Percentiles rank a stretch among this genome's conserved stretches.
phyloP scores from a whole-genome alignment of 2,888 invertebrate species.

The Tenthredo scrophulariae region DNA sequence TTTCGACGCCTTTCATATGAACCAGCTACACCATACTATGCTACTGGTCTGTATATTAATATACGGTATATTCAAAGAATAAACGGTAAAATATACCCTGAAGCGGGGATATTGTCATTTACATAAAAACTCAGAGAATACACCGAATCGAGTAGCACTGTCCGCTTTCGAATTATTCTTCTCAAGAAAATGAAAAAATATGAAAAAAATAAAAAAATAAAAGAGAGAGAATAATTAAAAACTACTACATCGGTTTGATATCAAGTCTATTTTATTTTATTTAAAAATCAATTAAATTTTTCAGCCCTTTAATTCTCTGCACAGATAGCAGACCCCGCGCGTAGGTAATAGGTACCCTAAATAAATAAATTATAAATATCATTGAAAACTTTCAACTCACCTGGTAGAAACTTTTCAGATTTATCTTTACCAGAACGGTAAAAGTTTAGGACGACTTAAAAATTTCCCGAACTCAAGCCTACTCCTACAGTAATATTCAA shows the following conservation, averaged over 20 bases:
- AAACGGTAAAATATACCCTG: not conserved
- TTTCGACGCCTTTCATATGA: not conserved
- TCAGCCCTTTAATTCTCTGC: not conserved
- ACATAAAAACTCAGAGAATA: not conserved
- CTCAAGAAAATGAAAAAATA: not conserved
- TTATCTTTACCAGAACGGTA: not conserved
- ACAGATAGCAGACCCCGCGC: not conserved
- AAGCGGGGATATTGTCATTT: not conserved
- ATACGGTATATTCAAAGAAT: not conserved
- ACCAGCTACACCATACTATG: not conserved
- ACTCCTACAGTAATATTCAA: constrained; percentile 8
- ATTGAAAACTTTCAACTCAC: not conserved
- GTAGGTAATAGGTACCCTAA: not conserved
- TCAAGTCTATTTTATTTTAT: not conserved
- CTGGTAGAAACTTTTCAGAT: constrained; percentile 6
- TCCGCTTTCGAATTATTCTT: not conserved
- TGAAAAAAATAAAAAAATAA: too few species aligned
- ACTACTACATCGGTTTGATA: not conserved
- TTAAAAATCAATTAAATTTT: not conserved
- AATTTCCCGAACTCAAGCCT: not conserved
- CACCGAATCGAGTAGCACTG: not conserved
- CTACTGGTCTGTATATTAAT: not conserved
- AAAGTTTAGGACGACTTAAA: constrained; percentile 10
- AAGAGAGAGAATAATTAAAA: not conserved
- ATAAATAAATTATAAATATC: constrained; percentile 14